Base-by-base conservation (phyloP, 2,888 invertebrate genomes). In the Dasysyrphus tricinctus region DNA sequence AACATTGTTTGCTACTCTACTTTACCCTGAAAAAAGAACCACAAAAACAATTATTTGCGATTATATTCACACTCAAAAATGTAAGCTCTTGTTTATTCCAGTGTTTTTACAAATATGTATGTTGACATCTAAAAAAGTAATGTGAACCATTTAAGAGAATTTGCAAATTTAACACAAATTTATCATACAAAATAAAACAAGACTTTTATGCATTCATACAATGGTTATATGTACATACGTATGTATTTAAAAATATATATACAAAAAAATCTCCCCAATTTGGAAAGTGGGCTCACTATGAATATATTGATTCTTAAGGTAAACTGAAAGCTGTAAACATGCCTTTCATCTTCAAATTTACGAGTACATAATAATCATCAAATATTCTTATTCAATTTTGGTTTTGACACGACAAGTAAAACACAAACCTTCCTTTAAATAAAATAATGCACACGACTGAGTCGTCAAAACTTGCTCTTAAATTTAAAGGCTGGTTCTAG, bases 31-130 rank as follows among this genome's bases (percentile, higher is more conserved):
- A 59, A 61, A 83, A 73, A 49, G 51, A 76, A 67, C 80, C 76
- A 61, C 70, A 80, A 84, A 61, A 80, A 80, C 75, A 80, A 80
- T 84, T 80, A 80, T 79, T 79, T 84, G 83, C 37, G 76, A 85
- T 85, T 80, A 72, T 72, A 47, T 84, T 80, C 65, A 75, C 65
- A 80, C 65, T 63, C 44, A 65, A 54, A 70, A 61, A 70, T 84
- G 47, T 67, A 61, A 34, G 61, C 74, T 79, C 76, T 47, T 76
- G 24, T 24, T 24, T 24, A 1, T 84, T 73, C 49, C 76, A 73
- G 32, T 54, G 54, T 73, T 85, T 76, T 70, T 69, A 69, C 72
- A 80, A 80, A 84, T 84, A 69, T 67, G 32, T 44, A 78, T 76
- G 44, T 44, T 72, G 65, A 72, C 80, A 47, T 42, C 81, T 56